Evolutionary conservation across 2,888 invertebrate species (phyloP).

Genomic region (Drosophila macrospina): DNA sequence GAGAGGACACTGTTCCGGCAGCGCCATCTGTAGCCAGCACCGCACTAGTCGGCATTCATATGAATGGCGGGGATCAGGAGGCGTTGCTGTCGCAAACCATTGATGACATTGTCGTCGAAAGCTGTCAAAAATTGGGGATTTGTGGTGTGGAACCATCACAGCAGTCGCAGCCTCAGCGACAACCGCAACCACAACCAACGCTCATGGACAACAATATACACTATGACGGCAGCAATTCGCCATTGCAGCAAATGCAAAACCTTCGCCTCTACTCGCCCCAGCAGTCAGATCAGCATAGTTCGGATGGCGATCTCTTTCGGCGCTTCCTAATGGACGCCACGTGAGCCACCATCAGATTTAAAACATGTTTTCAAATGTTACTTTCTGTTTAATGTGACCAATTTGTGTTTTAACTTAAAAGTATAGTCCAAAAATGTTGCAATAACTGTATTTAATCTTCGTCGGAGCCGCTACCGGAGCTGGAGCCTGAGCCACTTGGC

Average conservation of each 20-base stretch:
- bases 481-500: constrained; percentile 78
- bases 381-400: constrained; percentile 31
- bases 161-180: constrained; percentile 16
- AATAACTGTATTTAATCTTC: constrained; percentile 46
- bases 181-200: constrained; percentile 57
- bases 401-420: constrained; percentile 28
- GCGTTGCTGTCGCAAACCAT: constrained; percentile 82
- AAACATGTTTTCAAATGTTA: constrained; percentile 10
- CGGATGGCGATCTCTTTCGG: constrained; percentile 69
- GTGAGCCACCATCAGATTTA: constrained; percentile 21
- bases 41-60: constrained; percentile 61
- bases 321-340: constrained; percentile 73
- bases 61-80: constrained; percentile 65
- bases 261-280: constrained; percentile 87
- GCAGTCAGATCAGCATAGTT: constrained; percentile 51
- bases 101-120: constrained; percentile 85
- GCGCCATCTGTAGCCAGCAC: constrained; percentile 86
- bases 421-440: constrained; percentile 30
- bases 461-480: constrained; percentile 84
- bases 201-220: constrained; percentile 85
- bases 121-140: constrained; percentile 84
- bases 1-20: constrained; percentile 45
- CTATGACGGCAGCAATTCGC: constrained; percentile 86
- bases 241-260: constrained; percentile 89
- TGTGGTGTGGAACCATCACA: constrained; percentile 56